These are phyloP conservation scores for Tenebrosternarchus preto DNA, from an alignment of 2,113 vertebrate genomes.

Conservation along the genomic window DNA sequence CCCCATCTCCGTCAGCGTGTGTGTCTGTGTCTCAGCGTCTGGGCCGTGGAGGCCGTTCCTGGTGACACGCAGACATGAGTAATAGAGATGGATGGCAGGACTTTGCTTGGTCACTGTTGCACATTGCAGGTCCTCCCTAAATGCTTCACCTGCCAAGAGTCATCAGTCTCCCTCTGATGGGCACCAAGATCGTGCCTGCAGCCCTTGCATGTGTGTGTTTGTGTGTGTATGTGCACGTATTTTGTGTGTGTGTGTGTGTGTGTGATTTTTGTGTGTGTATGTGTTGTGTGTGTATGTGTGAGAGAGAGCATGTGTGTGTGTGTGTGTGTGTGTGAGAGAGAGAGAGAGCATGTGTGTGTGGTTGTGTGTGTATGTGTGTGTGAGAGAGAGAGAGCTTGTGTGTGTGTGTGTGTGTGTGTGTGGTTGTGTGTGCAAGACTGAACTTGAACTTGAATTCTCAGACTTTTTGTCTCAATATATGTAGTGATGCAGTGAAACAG, in stretches of 20 bases:
- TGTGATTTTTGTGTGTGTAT: slow-evolving; percentile 22
- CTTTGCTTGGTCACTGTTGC: slow-evolving; percentile 63
- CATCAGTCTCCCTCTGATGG: slow-evolving; percentile 67
- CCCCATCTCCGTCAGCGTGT: not conserved
- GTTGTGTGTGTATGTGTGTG: no score
- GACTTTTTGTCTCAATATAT: not conserved
- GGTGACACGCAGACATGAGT: slow-evolving; percentile 69
- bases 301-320: no score
- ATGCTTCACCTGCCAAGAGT: slow-evolving; percentile 69
- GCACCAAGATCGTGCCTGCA: slow-evolving; percentile 49
- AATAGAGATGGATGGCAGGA: slow-evolving; percentile 74
- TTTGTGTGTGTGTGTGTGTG: slow-evolving; percentile 22
- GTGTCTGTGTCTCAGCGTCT: not conserved
- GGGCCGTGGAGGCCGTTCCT: slow-evolving; percentile 25
- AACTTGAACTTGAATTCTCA: not conserved
- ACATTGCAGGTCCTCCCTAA: slow-evolving; percentile 71
- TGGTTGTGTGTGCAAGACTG: no score
- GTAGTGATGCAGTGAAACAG: not conserved
- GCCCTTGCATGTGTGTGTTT: slow-evolving; percentile 20
- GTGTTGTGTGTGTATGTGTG: not conserved
- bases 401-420: slow-evolving; percentile 22
- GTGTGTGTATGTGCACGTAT: no score
- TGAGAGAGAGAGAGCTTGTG: no score
- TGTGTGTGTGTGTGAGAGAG: not conserved
- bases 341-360: not conserved